phyloP scores from a whole-genome alignment of 2,113 vertebrate genomes.

The Menidia beryllina region DNA sequence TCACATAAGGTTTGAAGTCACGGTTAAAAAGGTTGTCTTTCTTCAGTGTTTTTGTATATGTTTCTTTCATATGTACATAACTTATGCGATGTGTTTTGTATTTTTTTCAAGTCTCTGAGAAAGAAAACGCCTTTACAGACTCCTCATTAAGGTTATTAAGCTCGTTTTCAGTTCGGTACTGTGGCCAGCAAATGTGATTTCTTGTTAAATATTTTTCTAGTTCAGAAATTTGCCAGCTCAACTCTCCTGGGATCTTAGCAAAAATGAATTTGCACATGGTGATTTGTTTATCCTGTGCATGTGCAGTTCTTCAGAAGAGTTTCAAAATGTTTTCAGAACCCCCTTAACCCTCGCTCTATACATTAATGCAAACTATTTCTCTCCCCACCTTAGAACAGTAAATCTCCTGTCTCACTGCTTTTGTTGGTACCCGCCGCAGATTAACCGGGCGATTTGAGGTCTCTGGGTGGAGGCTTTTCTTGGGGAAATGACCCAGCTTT shows the following conservation, averaged over 20 bases:
- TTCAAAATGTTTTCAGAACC: conserved; percentile 49
- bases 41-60: not conserved
- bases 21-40: conserved; percentile 26
- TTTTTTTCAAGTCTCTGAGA: conserved; percentile 1
- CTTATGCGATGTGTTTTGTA: not conserved
- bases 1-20: conserved; percentile 15
- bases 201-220: conserved; percentile 41
- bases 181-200: conserved; percentile 2
- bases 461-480: conserved; percentile 55
- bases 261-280: conserved; percentile 14
- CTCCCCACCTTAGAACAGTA: conserved; percentile 65
- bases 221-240: conserved; percentile 34
- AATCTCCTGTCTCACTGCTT: conserved; percentile 57
- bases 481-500: conserved; percentile 55
- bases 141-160: not conserved
- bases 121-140: conserved; percentile 5
- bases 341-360: conserved; percentile 44
- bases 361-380: conserved; percentile 56
- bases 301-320: not conserved
- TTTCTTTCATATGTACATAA: no score
- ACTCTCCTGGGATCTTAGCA: conserved; percentile 33
- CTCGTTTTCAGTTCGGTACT: not conserved
- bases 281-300: conserved; percentile 2
- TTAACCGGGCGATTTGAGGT: conserved; percentile 60
- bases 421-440: conserved; percentile 47